Conservation (phyloP, 2,113 vertebrate species). For the Acrocephalus kingi region DNA sequence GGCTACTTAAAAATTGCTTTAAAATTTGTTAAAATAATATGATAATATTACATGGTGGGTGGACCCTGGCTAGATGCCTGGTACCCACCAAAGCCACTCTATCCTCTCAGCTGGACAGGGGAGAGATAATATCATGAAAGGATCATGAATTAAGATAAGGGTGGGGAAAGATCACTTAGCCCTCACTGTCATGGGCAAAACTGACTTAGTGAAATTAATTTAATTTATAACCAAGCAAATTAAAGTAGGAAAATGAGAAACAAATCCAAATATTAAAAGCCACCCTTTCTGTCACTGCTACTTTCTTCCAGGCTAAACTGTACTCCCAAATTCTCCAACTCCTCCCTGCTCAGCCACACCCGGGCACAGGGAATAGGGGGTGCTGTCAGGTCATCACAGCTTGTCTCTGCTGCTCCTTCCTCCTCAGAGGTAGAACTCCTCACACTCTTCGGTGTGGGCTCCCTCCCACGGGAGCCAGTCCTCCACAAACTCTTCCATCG, state of each 20-base stretch:
- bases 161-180: not conserved
- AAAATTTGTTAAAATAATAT: not conserved
- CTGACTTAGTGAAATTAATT: not conserved
- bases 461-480: not conserved
- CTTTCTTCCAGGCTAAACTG: not conserved
- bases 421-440: not conserved
- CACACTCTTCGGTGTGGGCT: not conserved
- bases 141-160: not conserved
- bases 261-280: not conserved
- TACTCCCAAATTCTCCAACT: not conserved
- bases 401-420: not conserved
- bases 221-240: not conserved
- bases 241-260: not conserved
- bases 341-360: too few species aligned
- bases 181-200: not conserved
- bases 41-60: not conserved
- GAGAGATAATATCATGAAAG: not conserved
- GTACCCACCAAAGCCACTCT: not conserved
- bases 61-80: too few species aligned
- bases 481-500: not conserved
- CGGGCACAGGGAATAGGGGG: rapidly evolving
- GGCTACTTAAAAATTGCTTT: not conserved
- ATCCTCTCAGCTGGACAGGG: not conserved
- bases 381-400: not conserved
- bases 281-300: not conserved